Evolutionary conservation across 2,888 invertebrate genomes (phyloP).

Genomic region (Isotomurus palustris): DNA sequence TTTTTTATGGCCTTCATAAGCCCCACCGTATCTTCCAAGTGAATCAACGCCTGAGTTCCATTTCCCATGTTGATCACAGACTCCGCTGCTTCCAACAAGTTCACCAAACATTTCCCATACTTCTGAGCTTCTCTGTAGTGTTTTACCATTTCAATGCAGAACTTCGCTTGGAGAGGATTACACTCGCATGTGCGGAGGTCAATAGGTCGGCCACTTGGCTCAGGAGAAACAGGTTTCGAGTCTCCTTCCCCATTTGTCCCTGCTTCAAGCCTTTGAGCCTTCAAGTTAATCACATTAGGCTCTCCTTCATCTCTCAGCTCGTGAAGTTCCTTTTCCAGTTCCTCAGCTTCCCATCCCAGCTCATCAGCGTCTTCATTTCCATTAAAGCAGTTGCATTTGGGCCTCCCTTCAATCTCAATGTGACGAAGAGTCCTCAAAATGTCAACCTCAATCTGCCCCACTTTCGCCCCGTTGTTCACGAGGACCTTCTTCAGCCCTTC

Average conservation of each 20-base stretch:
- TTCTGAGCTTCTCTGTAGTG: slow-evolving; percentile 42
- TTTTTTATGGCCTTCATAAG: slow-evolving; percentile 26
- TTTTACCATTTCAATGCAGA: slow-evolving; percentile 40
- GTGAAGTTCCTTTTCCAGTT: slow-evolving; percentile 4
- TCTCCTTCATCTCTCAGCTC: background rate
- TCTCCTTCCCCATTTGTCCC: background rate
- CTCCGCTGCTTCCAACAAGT: slow-evolving; percentile 40
- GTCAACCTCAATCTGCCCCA: slow-evolving; percentile 36
- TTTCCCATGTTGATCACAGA: slow-evolving; percentile 36
- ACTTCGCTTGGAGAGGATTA: slow-evolving; percentile 34
- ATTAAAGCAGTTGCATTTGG: background rate
- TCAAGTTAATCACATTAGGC: background rate
- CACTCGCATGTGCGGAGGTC: slow-evolving; percentile 42
- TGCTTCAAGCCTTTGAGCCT: background rate
- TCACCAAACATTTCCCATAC: slow-evolving; percentile 38
- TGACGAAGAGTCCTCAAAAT: slow-evolving; percentile 32
- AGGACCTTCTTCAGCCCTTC: slow-evolving; percentile 30
- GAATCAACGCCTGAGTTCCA: slow-evolving; percentile 37
- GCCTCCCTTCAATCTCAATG: slow-evolving; percentile 16
- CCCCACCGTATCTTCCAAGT: slow-evolving; percentile 38
- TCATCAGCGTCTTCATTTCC: background rate
- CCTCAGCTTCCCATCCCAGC: too few relatives aligned
- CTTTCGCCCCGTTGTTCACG: slow-evolving; percentile 22
- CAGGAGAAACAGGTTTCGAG: background rate
- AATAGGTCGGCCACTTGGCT: slow-evolving; percentile 3